Conservation (phyloP, 2,113 vertebrate genomes). For the Cyanocitta stelleri region DNA sequence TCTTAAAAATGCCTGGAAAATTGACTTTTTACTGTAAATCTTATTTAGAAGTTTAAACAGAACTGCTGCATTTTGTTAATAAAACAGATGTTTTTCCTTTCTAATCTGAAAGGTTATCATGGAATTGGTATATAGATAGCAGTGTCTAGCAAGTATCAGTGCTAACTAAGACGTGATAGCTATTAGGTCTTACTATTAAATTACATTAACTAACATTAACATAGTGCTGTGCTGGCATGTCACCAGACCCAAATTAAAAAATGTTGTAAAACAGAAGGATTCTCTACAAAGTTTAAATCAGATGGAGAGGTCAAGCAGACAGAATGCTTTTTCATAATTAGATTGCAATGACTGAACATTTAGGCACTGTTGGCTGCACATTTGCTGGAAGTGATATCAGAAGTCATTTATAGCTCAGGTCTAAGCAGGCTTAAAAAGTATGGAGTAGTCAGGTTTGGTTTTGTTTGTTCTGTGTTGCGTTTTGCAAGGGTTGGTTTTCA, state of each 20-base stretch:
- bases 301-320: not conserved
- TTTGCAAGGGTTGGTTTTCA: not conserved
- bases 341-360: not conserved
- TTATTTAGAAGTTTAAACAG: not conserved
- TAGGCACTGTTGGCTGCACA: not conserved
- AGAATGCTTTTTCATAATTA: not conserved
- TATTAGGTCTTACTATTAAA: not conserved
- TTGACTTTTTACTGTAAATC: not conserved
- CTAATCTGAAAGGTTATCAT: not conserved
- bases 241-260: not conserved
- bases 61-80: not conserved
- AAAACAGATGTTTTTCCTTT: not conserved
- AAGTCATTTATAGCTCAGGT: not conserved
- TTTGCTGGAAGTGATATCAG: not conserved
- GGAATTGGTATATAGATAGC: not conserved
- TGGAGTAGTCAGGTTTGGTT: not conserved
- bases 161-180: not conserved
- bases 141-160: not conserved
- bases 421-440: not conserved
- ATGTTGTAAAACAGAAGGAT: not conserved
- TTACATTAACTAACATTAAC: not conserved
- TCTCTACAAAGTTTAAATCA: not conserved
- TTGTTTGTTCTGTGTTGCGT: not conserved
- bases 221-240: not conserved
- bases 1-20: not conserved